Evolutionary conservation across 2,113 vertebrate species (phyloP), one percentile per base, ranked within the genome.

Genomic region (Mustela nigripes): DNA sequence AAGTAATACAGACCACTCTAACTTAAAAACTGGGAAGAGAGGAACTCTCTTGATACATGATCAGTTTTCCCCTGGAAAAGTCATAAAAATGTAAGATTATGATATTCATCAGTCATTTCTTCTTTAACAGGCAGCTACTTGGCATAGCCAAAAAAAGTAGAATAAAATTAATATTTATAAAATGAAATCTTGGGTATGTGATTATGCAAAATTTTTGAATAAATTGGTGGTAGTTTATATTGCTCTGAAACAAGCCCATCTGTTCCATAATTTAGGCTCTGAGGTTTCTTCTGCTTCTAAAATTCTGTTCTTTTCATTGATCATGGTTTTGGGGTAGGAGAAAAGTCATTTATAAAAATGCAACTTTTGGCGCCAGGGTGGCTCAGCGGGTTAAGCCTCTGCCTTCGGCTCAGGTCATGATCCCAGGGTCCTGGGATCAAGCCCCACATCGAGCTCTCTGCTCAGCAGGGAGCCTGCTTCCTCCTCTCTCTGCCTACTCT

Each of bases 191-290:
- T 88, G 74, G 67, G 9, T 69, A 60, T 95, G n/a, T 84, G 91
- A 83, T 96, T 95, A 88, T 92, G 96, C 89, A 94, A 67, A 92
- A 42, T 39, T 36, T 62, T 87, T 92, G 67, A 95, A 63, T 87
- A 89, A n/a, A 73, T 97, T 91, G 84, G 60, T 65, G 81, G n/a
- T 39, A 94, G 69, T 84, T 95, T 90, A 45, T 79, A 45, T 90
- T 88, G 79, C 33, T 96, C 58, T 95, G 95, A 86, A 85, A 71
- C n/a, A 71, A 95, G 42, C 60, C 67, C n/a, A 50, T 92, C 80
- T 81, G 31, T 91, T 95, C 94, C 24, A 67, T 96, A 73, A 71
- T 94, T 87, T 88, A 95, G 82, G 48, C n/a, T 93, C 24, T 73
- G 87, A 45, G 24, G 4, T 84, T 95, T 86, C 53, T 78, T 67